A percentile compares a stretch with the other conserved stretches of the same genome.
phyloP scores from a whole-genome alignment of 2,113 vertebrate genomes.

The Tupaia chinensis region DNA sequence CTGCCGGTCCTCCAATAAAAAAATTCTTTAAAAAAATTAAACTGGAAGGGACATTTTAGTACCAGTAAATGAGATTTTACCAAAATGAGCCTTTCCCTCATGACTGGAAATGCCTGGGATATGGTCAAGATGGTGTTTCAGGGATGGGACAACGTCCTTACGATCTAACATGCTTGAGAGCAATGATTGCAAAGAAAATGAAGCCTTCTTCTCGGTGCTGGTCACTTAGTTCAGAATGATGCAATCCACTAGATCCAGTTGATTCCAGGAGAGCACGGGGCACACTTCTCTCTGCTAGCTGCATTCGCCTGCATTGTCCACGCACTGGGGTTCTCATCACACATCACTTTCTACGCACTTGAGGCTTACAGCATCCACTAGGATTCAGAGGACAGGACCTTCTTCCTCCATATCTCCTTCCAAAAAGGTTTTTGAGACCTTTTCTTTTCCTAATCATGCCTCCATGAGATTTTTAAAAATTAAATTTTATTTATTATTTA shows the following conservation, averaged over 20 bases:
- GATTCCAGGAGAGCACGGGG: rapidly evolving
- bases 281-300: neutral
- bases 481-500: too few species aligned
- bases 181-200: neutral
- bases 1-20: too few species aligned
- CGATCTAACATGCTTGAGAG: rapidly evolving
- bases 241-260: rapidly evolving
- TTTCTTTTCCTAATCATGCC: neutral
- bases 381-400: neutral
- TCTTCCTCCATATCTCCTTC: too few species aligned
- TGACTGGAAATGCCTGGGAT: neutral
- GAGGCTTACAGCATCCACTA: too few species aligned
- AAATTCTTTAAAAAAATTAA: neutral
- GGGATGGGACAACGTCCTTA: too few species aligned
- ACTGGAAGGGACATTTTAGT: rapidly evolving
- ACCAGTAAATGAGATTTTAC: too few species aligned
- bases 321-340: neutral
- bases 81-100: neutral
- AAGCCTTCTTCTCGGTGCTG: neutral
- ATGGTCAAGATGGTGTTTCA: neutral
- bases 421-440: neutral
- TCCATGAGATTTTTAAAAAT: neutral
- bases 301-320: rapidly evolving
- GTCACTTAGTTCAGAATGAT: rapidly evolving
- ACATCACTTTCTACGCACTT: neutral